Evolutionary conservation across 2,888 invertebrate species (phyloP), one percentile per base, ranked within the genome.

Genomic region (Ametastegia equiseti): DNA sequence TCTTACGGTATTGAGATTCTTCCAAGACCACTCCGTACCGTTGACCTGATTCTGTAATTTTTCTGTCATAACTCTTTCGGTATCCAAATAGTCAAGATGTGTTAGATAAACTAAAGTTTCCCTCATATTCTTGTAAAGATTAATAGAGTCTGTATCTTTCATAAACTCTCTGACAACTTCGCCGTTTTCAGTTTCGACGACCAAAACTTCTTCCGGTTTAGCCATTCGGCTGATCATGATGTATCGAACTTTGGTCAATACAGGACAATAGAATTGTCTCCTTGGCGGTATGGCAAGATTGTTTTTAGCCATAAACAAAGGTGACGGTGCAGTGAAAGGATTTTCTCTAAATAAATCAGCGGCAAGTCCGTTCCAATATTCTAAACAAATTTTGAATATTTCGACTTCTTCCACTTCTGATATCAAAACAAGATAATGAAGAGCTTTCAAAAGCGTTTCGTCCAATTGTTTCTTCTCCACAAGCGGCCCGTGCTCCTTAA

Each of bases 171-270:
- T 94, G 11, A 99, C 99, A 83, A 99, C 98, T 93, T 99, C 99
- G 57, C 99, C 99, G 92, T 99, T 99, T 91, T 99, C 99, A 93
- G 99, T 99, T 92, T 99, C 99, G 57, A 99, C 99, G 67, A 99
- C 98, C 83, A 99, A 94, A 47, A 99, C 99, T 93, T 99, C 99
- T 92, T 99, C 99, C 0, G 99, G 99, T 92, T 99, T 99, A 23
- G 99, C 99, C 99, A 99, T 99, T 88, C 99, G 95, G 82, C 98
- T 98, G 89, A 99, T 99, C 98, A 99, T 99, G 69, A 98, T 98
- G 89, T 97, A 97, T 63, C 99, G 95, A 57, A 99, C 96, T 93
- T 97, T 96, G 83, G 97, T 96, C 81, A 98, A 92, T 73, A 97
- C 96, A 88, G 96, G 95, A 82, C 95, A 94, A 91, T 97, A 97